Percentiles rank a stretch among this genome's conserved stretches.
Evolutionary conservation across 37 sponge, comb jelly and placozoan species (phyloP).

Genomic region (Amphimedon queenslandica): DNA sequence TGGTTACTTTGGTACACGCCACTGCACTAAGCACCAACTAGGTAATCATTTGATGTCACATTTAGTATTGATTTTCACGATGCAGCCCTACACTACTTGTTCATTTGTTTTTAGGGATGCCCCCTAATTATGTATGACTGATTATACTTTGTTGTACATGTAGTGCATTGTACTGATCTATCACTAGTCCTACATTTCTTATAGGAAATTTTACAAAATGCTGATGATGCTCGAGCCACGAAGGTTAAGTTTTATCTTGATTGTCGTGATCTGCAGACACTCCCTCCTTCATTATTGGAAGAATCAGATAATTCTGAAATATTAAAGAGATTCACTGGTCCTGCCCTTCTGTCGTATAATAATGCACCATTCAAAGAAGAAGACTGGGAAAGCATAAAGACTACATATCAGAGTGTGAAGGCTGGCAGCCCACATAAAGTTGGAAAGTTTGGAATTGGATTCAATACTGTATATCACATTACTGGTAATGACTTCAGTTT

Average conservation of each 20-base stretch:
- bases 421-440: constrained; percentile 51
- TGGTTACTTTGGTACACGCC: no score
- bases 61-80: no score
- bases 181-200: neutral
- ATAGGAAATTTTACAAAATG: no score
- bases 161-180: neutral
- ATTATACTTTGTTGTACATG: no score
- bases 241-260: constrained; percentile 52
- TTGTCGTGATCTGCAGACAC: constrained; percentile 18
- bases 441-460: constrained; percentile 55
- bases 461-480: constrained; percentile 57
- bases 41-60: no score
- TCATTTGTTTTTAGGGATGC: no score
- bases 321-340: constrained; percentile 30
- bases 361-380: constrained; percentile 37
- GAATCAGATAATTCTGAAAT: no score
- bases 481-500: no score
- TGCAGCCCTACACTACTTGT: no score
- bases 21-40: no score
- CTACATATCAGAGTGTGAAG: constrained; percentile 29
- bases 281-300: neutral
- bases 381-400: constrained; percentile 30
- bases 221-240: constrained; percentile 66
- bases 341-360: constrained; percentile 46
- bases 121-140: no score